Percentiles rank a stretch among this genome's conserved stretches.
phyloP scores from a whole-genome alignment of 2,888 invertebrate species.

The Drosophila neonasuta region DNA sequence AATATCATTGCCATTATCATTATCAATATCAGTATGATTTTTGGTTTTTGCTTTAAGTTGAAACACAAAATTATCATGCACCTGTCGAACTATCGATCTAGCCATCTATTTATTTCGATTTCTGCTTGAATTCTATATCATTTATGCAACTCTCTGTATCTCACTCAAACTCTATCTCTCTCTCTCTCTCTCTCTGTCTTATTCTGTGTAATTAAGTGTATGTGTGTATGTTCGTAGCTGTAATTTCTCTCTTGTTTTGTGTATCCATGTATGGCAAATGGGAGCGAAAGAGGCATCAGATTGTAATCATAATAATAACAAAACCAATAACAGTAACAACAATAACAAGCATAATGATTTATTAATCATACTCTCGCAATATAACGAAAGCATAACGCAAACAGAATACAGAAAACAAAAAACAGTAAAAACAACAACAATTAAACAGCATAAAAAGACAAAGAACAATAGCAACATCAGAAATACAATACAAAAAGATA shows the following conservation, averaged over 20 bases:
- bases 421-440: constrained; percentile 1
- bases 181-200: neutral
- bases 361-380: constrained; percentile 35
- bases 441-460: constrained; percentile 13
- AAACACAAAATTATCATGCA: constrained; percentile 42
- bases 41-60: constrained; percentile 28
- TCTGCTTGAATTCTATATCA: constrained; percentile 16
- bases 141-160: constrained; percentile 29
- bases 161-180: neutral
- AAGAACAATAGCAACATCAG: constrained; percentile 8
- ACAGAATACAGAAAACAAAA: constrained; percentile 17
- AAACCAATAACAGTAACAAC: constrained; percentile 46
- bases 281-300: constrained; percentile 81
- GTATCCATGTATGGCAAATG: constrained; percentile 79
- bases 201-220: constrained; percentile 37
- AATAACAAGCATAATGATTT: constrained; percentile 43
- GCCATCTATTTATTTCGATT: constrained; percentile 5
- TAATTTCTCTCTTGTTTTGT: constrained; percentile 56
- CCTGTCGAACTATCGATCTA: constrained; percentile 25
- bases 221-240: constrained; percentile 38
- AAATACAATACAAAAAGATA: neutral
- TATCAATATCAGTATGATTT: constrained; percentile 5
- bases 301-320: constrained; percentile 70
- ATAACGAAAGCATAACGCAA: constrained; percentile 27
- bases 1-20: neutral